Evolutionary conservation across 2,888 invertebrate genomes (phyloP).

Genomic region (Chrysomela aeneicollis): DNA sequence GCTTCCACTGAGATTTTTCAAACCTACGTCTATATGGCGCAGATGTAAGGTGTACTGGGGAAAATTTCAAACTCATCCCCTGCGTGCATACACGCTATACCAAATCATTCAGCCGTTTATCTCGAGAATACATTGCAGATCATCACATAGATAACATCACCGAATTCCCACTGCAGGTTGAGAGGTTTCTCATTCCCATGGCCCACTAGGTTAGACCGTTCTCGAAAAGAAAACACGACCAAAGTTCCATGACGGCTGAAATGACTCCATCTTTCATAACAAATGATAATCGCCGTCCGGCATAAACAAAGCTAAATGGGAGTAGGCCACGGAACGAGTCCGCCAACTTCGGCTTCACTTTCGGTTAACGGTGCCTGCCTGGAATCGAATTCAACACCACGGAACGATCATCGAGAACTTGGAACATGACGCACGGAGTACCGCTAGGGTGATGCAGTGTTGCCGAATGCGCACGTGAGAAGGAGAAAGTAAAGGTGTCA

Average conservation of each 20-base stretch:
- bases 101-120: no score
- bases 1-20: no score
- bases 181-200: neutral
- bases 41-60: no score
- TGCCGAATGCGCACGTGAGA: conserved; percentile 16
- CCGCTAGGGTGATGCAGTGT: conserved; percentile 42
- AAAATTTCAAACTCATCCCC: no score
- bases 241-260: no score
- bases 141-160: neutral
- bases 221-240: neutral
- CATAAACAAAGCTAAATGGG: conserved; percentile 41
- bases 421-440: conserved; percentile 45
- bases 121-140: no score
- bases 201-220: neutral
- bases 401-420: conserved; percentile 24
- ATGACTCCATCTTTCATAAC: conserved; percentile 16
- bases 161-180: neutral
- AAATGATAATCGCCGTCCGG: conserved; percentile 24
- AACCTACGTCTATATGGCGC: no score
- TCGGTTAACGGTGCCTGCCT: conserved; percentile 54
- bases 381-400: conserved; percentile 35
- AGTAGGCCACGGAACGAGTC: conserved; percentile 57
- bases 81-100: no score
- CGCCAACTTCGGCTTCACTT: conserved; percentile 58
- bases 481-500: conserved; percentile 32